Conservation (phyloP, 92 coral and sea anemone genomes). For the Umimayanthus chanpuru region DNA sequence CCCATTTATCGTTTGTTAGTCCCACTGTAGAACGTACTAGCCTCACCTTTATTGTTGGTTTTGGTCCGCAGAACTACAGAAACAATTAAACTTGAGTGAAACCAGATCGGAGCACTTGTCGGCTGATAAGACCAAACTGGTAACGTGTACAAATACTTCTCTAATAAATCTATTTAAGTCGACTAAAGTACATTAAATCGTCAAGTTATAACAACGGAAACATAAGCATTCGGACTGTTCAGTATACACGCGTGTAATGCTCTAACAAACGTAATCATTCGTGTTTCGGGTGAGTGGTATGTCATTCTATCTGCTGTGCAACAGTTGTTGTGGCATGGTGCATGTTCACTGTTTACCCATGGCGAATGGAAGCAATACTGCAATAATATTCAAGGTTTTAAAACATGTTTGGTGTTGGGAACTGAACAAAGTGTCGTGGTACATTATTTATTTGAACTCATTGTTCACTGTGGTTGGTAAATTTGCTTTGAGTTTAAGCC, state of each 20-base stretch:
- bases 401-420: slow-evolving; percentile 12
- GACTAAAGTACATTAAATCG: neutral
- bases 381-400: neutral
- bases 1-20: neutral
- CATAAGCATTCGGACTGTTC: neutral
- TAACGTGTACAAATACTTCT: slow-evolving; percentile 24
- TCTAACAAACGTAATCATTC: neutral
- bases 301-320: slow-evolving; percentile 34
- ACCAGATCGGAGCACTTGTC: slow-evolving; percentile 65
- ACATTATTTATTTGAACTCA: neutral
- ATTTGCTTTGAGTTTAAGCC: neutral
- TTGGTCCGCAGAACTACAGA: slow-evolving; percentile 75
- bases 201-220: neutral
- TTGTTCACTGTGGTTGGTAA: no score
- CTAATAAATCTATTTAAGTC: neutral
- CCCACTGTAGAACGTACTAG: neutral
- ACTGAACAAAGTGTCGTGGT: neutral
- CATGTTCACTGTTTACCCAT: slow-evolving; percentile 11
- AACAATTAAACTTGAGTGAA: slow-evolving; percentile 81
- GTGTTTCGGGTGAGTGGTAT: slow-evolving; percentile 9
- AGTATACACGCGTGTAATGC: neutral
- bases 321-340: slow-evolving; percentile 34
- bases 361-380: neutral
- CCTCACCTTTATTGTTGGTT: neutral
- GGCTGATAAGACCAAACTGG: slow-evolving; percentile 84